Evolutionary conservation across 2,113 vertebrate species (phyloP).

Genomic region (Syngnathus scovelli): DNA sequence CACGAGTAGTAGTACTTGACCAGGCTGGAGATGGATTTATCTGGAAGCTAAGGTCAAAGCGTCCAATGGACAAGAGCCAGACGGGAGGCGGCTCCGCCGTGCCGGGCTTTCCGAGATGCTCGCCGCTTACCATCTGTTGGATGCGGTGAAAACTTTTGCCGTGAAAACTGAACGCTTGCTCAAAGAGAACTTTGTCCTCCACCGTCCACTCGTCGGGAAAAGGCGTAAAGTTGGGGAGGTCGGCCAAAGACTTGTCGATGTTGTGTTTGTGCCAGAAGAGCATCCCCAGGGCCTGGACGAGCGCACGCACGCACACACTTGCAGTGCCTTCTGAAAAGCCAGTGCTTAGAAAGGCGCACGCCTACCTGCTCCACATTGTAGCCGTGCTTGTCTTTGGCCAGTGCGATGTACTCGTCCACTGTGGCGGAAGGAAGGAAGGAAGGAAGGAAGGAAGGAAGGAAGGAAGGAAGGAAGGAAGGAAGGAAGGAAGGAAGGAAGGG

Average conservation of each 20-base stretch:
- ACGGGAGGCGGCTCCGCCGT: too few species aligned
- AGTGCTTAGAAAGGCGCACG: too few species aligned
- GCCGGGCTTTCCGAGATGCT: background rate
- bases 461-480: too few species aligned
- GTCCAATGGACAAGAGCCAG: background rate
- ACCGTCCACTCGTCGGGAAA: slow-evolving; percentile 9
- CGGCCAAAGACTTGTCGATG: slow-evolving; percentile 2
- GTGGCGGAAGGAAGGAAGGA: slow-evolving; percentile 44
- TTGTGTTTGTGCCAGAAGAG: slow-evolving; percentile 12
- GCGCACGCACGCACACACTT: background rate
- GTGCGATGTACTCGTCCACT: slow-evolving; percentile 98
- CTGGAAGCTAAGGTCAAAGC: slow-evolving; percentile 78
- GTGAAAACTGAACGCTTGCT: slow-evolving; percentile 4
- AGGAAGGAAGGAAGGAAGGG: background rate
- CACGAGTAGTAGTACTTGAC: slow-evolving; percentile 99
- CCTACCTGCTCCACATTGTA: slow-evolving; percentile 86
- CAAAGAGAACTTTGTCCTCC: slow-evolving; percentile 8
- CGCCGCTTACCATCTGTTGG: slow-evolving; percentile 2
- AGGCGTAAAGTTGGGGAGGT: slow-evolving; percentile 8
- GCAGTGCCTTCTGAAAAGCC: too few species aligned
- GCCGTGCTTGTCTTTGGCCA: slow-evolving; percentile 97
- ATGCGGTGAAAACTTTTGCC: slow-evolving; percentile 11
- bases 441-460: too few species aligned
- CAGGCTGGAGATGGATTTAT: slow-evolving; percentile 97
- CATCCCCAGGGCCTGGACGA: slow-evolving; percentile 1